Evolutionary conservation across 1,140 invertebrate species (phyloP), one percentile per base, ranked within the genome.

Genomic region (Rhynchophorus ferrugineus): DNA sequence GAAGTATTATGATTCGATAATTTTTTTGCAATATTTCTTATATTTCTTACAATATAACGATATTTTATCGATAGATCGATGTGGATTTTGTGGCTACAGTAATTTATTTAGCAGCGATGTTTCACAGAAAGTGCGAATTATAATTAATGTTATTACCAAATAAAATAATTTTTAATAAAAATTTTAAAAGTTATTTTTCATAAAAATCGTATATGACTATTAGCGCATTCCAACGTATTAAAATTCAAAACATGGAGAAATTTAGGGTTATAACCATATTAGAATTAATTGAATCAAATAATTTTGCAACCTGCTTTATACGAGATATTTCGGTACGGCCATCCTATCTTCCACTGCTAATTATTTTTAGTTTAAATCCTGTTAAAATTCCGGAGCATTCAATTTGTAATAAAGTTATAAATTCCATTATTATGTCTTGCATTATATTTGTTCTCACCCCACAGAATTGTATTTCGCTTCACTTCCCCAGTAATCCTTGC

Each of bases 391-490:
- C 6, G 38, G 16, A 29, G 43, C 21, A 44, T 44, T 44, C 43
- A 44, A 44, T 44, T 44, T 44, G 43, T 34, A 34, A 34, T 34
- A 44, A 44, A 44, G 43, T 44, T 44, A 34, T 34, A 34, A 44
- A 44, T 44, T 44, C 18, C 16, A 44, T 44, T 44, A 44, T 44
- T 44, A 44, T 22, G 43, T 44, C 43, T 44, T 34, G 29, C 43
- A 44, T 44, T 34, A 34, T 44, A 44, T 44, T 44, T 44, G 43
- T 44, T 44, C 43, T 16, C 21, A 44, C 22, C 29, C 43, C 17
- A 18, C 29, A 22, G 43, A 19, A 29, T 44, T 19, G 43, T 44
- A n/a, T n/a, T 44, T 44, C 43, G 43, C 20, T 44, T 29, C 43
- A 44, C 20, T 44, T 44, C 9, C 43, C 17, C 20, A 44, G 43